Percentiles rank a stretch among this genome's conserved stretches.
These are phyloP conservation scores for Netelia fuscicornis DNA, from an alignment of 2,888 invertebrate genomes.

Conservation along the genomic window DNA sequence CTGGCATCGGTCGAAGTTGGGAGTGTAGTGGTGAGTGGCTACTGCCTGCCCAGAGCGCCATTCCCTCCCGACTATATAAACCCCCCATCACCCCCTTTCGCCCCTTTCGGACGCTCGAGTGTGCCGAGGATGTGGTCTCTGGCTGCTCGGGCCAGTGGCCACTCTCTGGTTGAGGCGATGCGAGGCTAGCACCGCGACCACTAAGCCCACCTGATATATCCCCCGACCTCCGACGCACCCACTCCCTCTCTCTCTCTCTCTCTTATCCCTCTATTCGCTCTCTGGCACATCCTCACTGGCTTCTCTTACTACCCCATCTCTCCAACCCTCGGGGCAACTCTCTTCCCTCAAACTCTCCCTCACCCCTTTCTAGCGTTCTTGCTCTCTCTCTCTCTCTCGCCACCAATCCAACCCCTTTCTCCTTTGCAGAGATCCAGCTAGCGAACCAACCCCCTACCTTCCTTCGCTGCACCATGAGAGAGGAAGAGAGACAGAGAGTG, in stretches of 20 bases:
- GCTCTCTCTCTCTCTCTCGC: conserved; percentile 65
- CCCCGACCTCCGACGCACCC: conserved; percentile 69
- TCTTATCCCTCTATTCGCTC: conserved; percentile 30
- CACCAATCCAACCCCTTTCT: conserved; percentile 74
- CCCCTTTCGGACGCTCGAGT: conserved; percentile 36
- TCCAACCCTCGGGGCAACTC: conserved; percentile 50
- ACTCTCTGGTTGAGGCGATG: conserved; percentile 82
- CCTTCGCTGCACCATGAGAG: conserved; percentile 28
- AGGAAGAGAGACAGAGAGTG: conserved; percentile 71
- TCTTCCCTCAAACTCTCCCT: conserved; percentile 63
- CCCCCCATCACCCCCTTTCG: conserved; percentile 13
- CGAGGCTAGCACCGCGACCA: conserved; percentile 80
- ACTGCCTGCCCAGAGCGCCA: conserved; percentile 47
- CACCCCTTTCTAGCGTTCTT: conserved; percentile 23
- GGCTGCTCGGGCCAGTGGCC: conserved; percentile 77
- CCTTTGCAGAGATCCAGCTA: conserved; percentile 74
- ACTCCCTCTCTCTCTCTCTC: conserved; percentile 68
- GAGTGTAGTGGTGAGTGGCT: conserved; percentile 36
- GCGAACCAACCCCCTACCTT: conserved; percentile 27
- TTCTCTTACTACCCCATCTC: conserved; percentile 62
- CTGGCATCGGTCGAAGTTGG: conserved; percentile 1
- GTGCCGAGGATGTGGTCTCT: conserved; percentile 73
- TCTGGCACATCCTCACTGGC: conserved; percentile 31
- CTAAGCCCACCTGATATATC: conserved; percentile 84
- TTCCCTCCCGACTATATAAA: conserved; percentile 50